Evolutionary conservation across 2,113 vertebrate genomes (phyloP).

Genomic region (Rattus norvegicus): GRCr8 NC_086034.1:56197001-56197500

Average conservation of each 20-base stretch:
- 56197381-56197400: background rate
- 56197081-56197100: background rate
- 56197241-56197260: background rate
- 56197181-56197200: background rate
- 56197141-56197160: background rate
- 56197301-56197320: background rate
- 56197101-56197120: background rate
- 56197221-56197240: background rate
- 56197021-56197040: background rate
- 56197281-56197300: background rate
- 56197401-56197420: background rate
- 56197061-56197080: background rate
- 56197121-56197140: background rate
- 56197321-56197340: background rate
- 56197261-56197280: background rate
- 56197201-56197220: background rate
- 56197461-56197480: background rate
- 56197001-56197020: background rate
- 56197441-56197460: background rate
- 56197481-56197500: background rate
- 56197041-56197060: background rate
- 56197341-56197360: background rate
- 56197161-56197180: background rate
- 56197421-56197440: accelerated
- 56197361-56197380: background rate